Conservation (phyloP, 2,888 invertebrate genomes). For the Drosophila robusta region DNA sequence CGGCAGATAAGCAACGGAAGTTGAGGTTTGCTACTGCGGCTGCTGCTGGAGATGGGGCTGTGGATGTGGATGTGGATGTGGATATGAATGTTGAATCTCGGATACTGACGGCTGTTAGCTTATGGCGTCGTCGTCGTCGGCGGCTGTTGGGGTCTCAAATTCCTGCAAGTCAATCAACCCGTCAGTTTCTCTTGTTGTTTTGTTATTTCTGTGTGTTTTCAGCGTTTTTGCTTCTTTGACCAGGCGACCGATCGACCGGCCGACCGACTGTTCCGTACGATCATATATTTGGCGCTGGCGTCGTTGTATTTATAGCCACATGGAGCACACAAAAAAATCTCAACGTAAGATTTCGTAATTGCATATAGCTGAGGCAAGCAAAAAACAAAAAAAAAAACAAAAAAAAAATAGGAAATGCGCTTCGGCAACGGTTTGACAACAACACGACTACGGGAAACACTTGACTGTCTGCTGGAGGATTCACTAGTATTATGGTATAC, state of each 20-base stretch:
- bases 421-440: conserved; percentile 14
- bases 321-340: conserved; percentile 52
- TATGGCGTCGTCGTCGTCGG: conserved; percentile 7
- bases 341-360: conserved; percentile 69
- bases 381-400: too few species aligned
- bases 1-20: conserved; percentile 73
- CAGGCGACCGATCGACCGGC: conserved; percentile 31
- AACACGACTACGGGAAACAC: conserved; percentile 1
- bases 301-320: conserved; percentile 54
- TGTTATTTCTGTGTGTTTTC: conserved; percentile 35
- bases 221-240: conserved; percentile 41
- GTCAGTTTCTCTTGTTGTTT: conserved; percentile 56
- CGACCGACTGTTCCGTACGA: conserved; percentile 30
- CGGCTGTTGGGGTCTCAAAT: conserved; percentile 53
- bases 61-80: conserved; percentile 17
- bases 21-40: conserved; percentile 26
- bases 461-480: conserved; percentile 19
- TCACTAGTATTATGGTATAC: conserved; percentile 20
- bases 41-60: conserved; percentile 9
- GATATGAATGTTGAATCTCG: conserved; percentile 31
- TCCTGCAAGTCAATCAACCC: conserved; percentile 77
- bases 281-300: conserved; percentile 48
- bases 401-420: conserved; percentile 24
- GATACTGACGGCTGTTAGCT: conserved; percentile 26
- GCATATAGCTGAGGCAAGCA: conserved; percentile 31